A percentile compares a stretch with the other conserved stretches of the same genome.
phyloP scores from a whole-genome alignment of 2,113 vertebrate species.

The Scomber scombrus region DNA sequence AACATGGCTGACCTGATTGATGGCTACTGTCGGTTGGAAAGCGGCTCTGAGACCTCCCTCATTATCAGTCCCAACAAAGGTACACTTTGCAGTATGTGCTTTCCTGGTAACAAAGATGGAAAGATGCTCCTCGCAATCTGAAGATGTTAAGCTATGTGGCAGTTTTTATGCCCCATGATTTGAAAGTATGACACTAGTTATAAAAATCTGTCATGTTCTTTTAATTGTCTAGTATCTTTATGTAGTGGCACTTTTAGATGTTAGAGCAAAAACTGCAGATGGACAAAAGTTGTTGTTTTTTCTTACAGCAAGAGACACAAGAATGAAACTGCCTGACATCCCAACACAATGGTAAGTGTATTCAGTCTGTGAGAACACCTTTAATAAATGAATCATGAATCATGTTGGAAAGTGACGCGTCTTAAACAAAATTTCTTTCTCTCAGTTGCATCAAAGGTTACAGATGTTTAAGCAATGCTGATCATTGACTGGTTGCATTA shows the following conservation, averaged over 20 bases:
- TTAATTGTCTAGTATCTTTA: not conserved
- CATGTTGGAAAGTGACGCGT: not conserved
- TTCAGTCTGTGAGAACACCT: not conserved
- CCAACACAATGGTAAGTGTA: conserved; percentile 72
- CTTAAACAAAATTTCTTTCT: not conserved
- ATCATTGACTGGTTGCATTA: not conserved
- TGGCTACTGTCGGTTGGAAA: conserved; percentile 90
- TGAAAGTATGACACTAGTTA: too few species aligned
- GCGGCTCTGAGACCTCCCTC: conserved; percentile 81
- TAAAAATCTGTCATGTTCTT: not conserved
- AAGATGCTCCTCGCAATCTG: too few species aligned
- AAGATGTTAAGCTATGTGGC: too few species aligned
- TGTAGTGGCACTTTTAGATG: not conserved
- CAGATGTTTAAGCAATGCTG: not conserved
- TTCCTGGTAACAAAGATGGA: not conserved
- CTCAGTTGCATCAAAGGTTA: not conserved
- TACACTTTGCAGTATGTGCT: conserved; percentile 2
- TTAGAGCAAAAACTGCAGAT: too few species aligned
- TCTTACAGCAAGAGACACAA: conserved; percentile 71
- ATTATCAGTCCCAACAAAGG: conserved; percentile 87
- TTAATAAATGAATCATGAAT: conserved; percentile 5
- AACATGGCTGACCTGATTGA: conserved; percentile 98
- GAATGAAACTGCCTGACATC: conserved; percentile 80
- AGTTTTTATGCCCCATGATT: too few species aligned
- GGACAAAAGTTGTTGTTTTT: too few species aligned